Percentiles rank a stretch among this genome's conserved stretches.
Evolutionary conservation across 2,888 invertebrate genomes (phyloP).

Genomic region (Gryllus longicercus): DNA sequence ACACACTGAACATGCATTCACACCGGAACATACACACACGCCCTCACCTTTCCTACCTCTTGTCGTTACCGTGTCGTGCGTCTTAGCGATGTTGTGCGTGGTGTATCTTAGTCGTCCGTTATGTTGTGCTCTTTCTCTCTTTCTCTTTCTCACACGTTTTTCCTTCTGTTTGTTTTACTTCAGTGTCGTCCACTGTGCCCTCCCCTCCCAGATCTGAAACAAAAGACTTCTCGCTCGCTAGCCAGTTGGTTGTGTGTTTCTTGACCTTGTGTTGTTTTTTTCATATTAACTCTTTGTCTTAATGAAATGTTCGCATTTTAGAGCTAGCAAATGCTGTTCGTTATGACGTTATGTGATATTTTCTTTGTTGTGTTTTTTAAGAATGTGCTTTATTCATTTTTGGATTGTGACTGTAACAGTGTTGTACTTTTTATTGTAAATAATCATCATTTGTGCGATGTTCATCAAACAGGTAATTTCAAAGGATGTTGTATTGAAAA

Average conservation of each 20-base stretch:
- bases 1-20: background rate
- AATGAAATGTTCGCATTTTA: slow-evolving; percentile 17
- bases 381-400: slow-evolving; percentile 17
- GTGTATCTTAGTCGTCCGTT: slow-evolving; percentile 33
- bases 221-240: slow-evolving; percentile 46
- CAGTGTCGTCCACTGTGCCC: slow-evolving; percentile 18
- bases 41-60: slow-evolving; percentile 11
- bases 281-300: slow-evolving; percentile 42
- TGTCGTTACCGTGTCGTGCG: slow-evolving; percentile 34
- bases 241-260: slow-evolving; percentile 30
- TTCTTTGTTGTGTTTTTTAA: slow-evolving; percentile 4
- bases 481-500: background rate
- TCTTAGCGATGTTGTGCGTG: slow-evolving; percentile 36
- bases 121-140: slow-evolving; percentile 27
- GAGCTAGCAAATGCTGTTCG: slow-evolving; percentile 17
- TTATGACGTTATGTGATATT: slow-evolving; percentile 17
- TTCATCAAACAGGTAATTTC: slow-evolving; percentile 1
- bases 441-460: background rate
- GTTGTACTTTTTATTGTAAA: slow-evolving; percentile 11
- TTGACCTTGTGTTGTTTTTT: slow-evolving; percentile 26
- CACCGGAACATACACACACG: background rate
- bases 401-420: slow-evolving; percentile 17
- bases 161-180: background rate
- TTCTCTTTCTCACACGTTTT: slow-evolving; percentile 8
- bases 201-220: slow-evolving; percentile 19